Percentiles rank a stretch among this genome's conserved stretches.
These are phyloP conservation scores for Atherix ibis DNA, from an alignment of 2,888 invertebrate species.

Conservation along the genomic window DNA sequence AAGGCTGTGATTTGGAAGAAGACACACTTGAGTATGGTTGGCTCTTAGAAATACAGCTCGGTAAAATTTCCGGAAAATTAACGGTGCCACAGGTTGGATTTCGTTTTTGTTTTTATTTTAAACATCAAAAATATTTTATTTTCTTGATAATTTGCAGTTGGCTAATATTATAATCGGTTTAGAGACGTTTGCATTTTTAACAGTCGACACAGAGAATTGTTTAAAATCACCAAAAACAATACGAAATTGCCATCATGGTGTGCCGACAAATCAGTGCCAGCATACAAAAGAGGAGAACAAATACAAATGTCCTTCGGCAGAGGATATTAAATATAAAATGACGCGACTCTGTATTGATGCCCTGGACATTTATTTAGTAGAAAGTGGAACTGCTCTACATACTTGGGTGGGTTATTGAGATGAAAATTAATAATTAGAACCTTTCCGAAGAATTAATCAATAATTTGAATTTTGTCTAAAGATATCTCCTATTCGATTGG, in stretches of 20 bases:
- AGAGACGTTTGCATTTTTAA: slow-evolving; percentile 74
- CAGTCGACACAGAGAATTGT: slow-evolving; percentile 80
- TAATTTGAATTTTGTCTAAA: slow-evolving; percentile 18
- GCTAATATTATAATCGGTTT: slow-evolving; percentile 75
- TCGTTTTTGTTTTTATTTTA: not conserved
- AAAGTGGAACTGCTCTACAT: slow-evolving; percentile 73
- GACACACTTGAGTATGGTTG: slow-evolving; percentile 96
- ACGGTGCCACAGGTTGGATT: slow-evolving; percentile 57
- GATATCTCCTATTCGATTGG: slow-evolving; percentile 72
- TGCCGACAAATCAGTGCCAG: slow-evolving; percentile 49
- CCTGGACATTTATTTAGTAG: slow-evolving; percentile 80
- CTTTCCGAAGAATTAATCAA: not conserved
- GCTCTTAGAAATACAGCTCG: slow-evolving; percentile 88
- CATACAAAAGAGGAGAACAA: slow-evolving; percentile 52
- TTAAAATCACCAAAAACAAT: slow-evolving; percentile 66
- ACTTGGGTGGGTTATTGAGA: slow-evolving; percentile 44
- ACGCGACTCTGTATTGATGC: slow-evolving; percentile 76
- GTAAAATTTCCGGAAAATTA: slow-evolving; percentile 81
- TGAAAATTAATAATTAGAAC: too few relatives aligned
- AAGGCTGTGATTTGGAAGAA: slow-evolving; percentile 74
- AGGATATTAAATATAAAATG: slow-evolving; percentile 88
- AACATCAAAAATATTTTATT: not conserved
- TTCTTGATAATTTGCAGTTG: too few relatives aligned
- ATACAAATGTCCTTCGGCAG: slow-evolving; percentile 63
- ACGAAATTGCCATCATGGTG: slow-evolving; percentile 65